Conservation (phyloP, 1,140 invertebrate species). For the Hylaeus volcanicus region DNA sequence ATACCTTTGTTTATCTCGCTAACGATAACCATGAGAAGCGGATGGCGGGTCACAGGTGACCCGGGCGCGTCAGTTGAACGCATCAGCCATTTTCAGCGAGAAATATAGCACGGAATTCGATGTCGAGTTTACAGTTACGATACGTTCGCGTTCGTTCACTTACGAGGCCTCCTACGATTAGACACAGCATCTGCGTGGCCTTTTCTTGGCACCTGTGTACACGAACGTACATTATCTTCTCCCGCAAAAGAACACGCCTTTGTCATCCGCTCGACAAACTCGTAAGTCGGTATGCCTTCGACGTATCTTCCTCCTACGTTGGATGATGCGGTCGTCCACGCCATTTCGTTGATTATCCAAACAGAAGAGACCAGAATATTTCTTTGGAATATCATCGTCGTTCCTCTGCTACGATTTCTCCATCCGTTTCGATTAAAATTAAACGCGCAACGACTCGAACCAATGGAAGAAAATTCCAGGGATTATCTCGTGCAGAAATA, state of each 20-base stretch:
- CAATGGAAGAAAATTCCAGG: too few species aligned
- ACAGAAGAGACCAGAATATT: too few species aligned
- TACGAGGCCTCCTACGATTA: slow-evolving; percentile 40
- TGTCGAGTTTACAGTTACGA: neutral
- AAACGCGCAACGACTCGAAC: too few species aligned
- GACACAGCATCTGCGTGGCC: slow-evolving; percentile 74
- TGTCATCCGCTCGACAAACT: slow-evolving; percentile 69
- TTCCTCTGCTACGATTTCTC: too few species aligned
- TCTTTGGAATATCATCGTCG: too few species aligned
- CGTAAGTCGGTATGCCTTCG: slow-evolving; percentile 57
- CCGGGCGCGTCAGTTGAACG: too few species aligned
- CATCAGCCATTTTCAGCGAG: too few species aligned
- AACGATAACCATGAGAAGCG: too few species aligned
- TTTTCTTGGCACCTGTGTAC: slow-evolving; percentile 75
- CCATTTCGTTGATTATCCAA: neutral
- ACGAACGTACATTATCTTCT: slow-evolving; percentile 73
- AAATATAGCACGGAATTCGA: too few species aligned
- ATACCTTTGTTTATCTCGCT: too few species aligned
- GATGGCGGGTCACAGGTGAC: too few species aligned
- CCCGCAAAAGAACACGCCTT: slow-evolving; percentile 69
- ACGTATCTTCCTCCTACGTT: slow-evolving; percentile 44
- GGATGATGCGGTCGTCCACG: neutral
- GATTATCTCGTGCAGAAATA: neutral
- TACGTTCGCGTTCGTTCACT: slow-evolving; percentile 24
- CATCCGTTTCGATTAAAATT: too few species aligned